Percentiles rank a stretch among this genome's conserved stretches.
phyloP scores from a whole-genome alignment of 2,888 invertebrate genomes.

The Kryphioiulus occultus region DNA sequence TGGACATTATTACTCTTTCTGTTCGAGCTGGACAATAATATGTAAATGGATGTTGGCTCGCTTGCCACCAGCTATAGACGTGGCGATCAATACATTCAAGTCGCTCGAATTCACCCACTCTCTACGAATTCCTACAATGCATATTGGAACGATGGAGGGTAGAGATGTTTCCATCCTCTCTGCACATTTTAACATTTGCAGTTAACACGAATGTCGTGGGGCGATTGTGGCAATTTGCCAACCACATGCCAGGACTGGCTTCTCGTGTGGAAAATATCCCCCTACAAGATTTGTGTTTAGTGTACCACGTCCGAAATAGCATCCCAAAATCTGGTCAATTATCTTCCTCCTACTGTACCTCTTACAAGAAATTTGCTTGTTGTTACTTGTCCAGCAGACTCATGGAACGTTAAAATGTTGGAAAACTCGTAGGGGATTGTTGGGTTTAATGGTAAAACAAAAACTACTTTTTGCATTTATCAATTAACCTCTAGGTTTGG shows the following conservation, averaged over 20 bases:
- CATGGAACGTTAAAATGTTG: no score
- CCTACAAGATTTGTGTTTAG: neutral
- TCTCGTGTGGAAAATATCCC: neutral
- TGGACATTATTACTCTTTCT: conserved; percentile 32
- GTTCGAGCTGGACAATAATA: conserved; percentile 38
- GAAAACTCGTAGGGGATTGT: no score
- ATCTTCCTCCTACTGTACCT: no score
- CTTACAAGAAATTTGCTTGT: neutral
- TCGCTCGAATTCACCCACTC: neutral
- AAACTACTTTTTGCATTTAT: no score
- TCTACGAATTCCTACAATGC: neutral
- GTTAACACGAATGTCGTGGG: conserved; percentile 37
- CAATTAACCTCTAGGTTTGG: no score
- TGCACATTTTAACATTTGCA: conserved; percentile 32
- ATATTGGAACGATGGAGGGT: neutral
- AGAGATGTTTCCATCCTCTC: conserved; percentile 35
- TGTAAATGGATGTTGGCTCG: conserved; percentile 40
- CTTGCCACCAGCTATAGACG: conserved; percentile 1
- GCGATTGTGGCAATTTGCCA: neutral
- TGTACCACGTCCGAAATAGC: neutral
- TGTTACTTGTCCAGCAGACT: neutral
- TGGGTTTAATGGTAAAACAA: neutral
- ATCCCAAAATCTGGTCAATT: neutral
- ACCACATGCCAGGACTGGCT: conserved; percentile 3
- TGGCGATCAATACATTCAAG: conserved; percentile 7